Conservation (phyloP, 2,888 invertebrate species). For the Argyra leucocephala region DNA sequence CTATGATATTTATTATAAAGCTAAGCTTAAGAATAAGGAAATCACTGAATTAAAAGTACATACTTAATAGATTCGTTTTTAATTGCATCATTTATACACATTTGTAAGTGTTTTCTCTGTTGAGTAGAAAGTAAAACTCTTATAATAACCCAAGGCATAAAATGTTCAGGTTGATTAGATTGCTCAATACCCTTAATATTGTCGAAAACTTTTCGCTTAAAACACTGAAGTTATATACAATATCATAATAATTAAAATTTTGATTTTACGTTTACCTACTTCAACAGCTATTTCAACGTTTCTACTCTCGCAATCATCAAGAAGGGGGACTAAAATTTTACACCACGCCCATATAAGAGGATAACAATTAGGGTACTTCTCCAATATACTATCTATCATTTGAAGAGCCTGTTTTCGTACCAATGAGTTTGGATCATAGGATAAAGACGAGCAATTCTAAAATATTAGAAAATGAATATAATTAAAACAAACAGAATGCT, state of each 20-base stretch:
- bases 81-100: constrained; percentile 31
- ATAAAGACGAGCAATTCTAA: constrained; percentile 32
- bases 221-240: constrained; percentile 32
- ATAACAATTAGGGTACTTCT: constrained; percentile 35
- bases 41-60: no score
- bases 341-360: constrained; percentile 40
- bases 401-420: constrained; percentile 36
- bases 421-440: constrained; percentile 31
- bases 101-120: constrained; percentile 36
- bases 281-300: constrained; percentile 35
- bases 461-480: not conserved
- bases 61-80: constrained; percentile 24
- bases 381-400: constrained; percentile 33
- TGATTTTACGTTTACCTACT: constrained; percentile 24
- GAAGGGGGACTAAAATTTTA: constrained; percentile 35
- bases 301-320: constrained; percentile 35
- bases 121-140: constrained; percentile 34
- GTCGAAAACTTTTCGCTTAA: constrained; percentile 33
- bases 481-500: not conserved
- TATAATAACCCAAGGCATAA: constrained; percentile 41
- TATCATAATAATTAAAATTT: not conserved
- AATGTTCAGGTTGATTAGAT: constrained; percentile 37
- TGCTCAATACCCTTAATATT: constrained; percentile 37
- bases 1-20: no score
- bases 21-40: no score